phyloP scores from a whole-genome alignment of 2,797 vertebrate species.

The Gymnothorax javanicus region DNA sequence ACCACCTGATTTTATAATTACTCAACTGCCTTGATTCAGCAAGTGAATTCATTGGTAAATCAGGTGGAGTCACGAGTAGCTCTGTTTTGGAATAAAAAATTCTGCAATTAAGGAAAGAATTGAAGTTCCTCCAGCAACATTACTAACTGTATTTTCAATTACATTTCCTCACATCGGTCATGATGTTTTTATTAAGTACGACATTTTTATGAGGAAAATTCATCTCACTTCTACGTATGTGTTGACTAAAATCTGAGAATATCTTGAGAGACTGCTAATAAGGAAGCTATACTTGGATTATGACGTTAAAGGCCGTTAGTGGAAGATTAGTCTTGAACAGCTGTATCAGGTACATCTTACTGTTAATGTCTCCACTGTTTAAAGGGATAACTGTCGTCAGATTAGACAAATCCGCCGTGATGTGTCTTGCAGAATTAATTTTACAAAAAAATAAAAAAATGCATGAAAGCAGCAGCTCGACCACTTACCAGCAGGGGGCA shows the following conservation, averaged over 20 bases:
- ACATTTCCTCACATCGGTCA: background rate
- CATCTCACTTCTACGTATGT: no score
- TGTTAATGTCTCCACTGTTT: background rate
- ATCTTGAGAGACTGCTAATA: no score
- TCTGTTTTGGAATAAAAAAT: no score
- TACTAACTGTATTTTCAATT: background rate
- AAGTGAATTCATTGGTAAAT: no score
- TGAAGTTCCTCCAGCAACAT: background rate
- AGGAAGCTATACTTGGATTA: background rate
- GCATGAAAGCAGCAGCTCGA: background rate
- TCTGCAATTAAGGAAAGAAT: background rate
- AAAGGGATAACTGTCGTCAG: background rate
- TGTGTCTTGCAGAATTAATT: background rate
- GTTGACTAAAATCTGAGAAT: no score
- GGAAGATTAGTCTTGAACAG: background rate
- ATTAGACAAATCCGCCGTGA: background rate
- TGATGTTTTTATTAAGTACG: no score
- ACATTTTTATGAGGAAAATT: no score
- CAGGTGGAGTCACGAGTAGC: no score
- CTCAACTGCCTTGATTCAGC: no score
- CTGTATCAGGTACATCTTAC: background rate
- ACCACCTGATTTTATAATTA: no score
- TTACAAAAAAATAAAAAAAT: background rate
- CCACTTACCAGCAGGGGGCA: slow-evolving; percentile 25
- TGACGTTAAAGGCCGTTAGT: background rate